Percentiles rank a stretch among this genome's conserved stretches.
Conservation (phyloP, 2,888 invertebrate genomes). For the Agrochola circellaris region DNA sequence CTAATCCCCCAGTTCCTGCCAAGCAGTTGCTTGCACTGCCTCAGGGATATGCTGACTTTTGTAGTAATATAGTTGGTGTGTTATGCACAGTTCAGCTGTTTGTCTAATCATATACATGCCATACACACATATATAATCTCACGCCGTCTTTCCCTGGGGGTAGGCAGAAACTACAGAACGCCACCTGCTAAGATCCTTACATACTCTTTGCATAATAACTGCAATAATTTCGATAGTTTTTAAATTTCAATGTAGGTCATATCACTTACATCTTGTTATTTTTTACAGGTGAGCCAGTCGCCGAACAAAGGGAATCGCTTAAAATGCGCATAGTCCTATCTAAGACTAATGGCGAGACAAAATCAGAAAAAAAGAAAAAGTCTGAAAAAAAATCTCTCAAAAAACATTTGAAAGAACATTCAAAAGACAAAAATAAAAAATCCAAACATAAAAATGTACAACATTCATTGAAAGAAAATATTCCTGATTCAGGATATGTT, state of each 20-base stretch:
- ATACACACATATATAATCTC: not conserved
- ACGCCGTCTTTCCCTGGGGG: not conserved
- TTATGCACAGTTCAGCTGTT: no score
- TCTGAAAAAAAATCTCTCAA: not conserved
- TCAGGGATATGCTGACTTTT: no score
- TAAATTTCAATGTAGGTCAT: not conserved
- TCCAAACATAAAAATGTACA: not conserved
- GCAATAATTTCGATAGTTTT: not conserved
- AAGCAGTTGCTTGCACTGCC: no score
- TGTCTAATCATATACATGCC: no score
- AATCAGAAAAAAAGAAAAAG: constrained; percentile 15
- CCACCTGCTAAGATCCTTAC: not conserved
- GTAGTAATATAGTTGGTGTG: no score
- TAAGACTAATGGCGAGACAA: not conserved
- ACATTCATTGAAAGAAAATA: constrained; percentile 1
- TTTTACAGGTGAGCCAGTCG: constrained; percentile 16
- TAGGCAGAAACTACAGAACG: not conserved
- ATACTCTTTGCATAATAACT: not conserved
- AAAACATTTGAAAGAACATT: constrained; percentile 8
- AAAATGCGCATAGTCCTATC: constrained; percentile 24
- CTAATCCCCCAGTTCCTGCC: no score
- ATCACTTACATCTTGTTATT: not conserved
- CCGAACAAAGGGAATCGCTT: constrained; percentile 2
- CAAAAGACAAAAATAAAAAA: constrained; percentile 6
- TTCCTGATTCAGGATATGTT: not conserved